Evolutionary conservation across 2,113 vertebrate genomes (phyloP).

Genomic region (Trochalopteron elliotii): DNA sequence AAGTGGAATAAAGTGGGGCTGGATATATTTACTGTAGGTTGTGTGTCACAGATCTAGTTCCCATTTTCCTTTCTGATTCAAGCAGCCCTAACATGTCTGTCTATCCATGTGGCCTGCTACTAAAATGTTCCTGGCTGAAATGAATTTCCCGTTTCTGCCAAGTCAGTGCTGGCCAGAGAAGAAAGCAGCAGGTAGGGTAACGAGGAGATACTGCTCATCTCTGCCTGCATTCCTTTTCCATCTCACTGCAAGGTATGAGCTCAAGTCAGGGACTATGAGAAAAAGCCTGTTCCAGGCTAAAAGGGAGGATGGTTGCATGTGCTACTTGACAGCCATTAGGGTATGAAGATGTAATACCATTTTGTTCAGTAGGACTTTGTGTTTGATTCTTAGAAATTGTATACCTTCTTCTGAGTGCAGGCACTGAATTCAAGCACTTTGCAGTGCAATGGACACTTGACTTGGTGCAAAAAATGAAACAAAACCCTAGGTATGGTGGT

Average conservation of each 20-base stretch:
- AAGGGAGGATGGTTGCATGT: not conserved
- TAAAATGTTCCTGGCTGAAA: not conserved
- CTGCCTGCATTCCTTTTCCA: not conserved
- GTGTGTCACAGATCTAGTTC: not conserved
- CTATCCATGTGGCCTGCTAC: fast-evolving
- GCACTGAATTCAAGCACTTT: not conserved
- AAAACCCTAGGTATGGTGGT: not conserved
- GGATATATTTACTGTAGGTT: not conserved
- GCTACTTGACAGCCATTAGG: not conserved
- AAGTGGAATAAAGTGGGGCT: not conserved
- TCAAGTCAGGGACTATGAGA: not conserved
- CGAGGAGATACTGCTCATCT: not conserved
- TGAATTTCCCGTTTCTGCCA: not conserved
- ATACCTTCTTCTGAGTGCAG: not conserved
- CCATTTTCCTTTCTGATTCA: not conserved
- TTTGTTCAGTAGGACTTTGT: not conserved
- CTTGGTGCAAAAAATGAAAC: not conserved
- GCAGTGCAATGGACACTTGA: not conserved
- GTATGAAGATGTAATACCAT: not conserved
- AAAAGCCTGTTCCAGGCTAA: not conserved
- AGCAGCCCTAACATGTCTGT: not conserved
- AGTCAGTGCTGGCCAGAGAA: not conserved
- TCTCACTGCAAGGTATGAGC: not conserved
- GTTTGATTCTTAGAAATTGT: not conserved
- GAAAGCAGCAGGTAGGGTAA: not conserved